A percentile compares a stretch with the other conserved stretches of the same genome.
phyloP scores from a whole-genome alignment of 2,888 invertebrate species.

The Danaus chrysippus region DNA sequence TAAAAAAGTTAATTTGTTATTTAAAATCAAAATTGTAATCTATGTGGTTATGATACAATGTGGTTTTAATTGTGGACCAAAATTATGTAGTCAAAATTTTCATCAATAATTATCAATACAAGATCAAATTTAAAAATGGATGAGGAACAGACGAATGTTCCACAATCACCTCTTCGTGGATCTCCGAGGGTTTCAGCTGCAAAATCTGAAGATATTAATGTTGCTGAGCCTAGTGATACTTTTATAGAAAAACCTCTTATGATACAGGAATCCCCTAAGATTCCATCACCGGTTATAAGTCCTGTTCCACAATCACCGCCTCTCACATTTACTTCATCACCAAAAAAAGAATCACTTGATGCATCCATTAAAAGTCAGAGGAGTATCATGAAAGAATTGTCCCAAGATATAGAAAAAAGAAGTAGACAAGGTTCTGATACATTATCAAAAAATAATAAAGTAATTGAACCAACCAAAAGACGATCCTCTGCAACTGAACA shows the following conservation, averaged over 20 bases:
- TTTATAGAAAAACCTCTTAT: slow-evolving; percentile 6
- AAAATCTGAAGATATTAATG: slow-evolving; percentile 24
- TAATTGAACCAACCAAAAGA: background rate
- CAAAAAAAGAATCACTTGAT: slow-evolving; percentile 21
- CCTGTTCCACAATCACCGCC: slow-evolving; percentile 10
- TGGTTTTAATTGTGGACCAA: slow-evolving; percentile 5
- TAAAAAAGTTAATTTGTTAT: slow-evolving; percentile 7
- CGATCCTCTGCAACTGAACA: background rate
- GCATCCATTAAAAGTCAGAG: slow-evolving; percentile 25
- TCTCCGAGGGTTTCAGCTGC: slow-evolving; percentile 27
- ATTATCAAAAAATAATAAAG: too few species aligned
- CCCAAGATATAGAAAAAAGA: too few species aligned
- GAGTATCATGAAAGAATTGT: slow-evolving; percentile 10
- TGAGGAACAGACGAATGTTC: slow-evolving; percentile 24
- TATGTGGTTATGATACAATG: slow-evolving; percentile 1
- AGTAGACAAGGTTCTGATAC: too few species aligned
- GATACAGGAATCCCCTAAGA: slow-evolving; percentile 13
- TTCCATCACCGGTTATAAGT: slow-evolving; percentile 12
- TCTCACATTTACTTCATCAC: slow-evolving; percentile 14
- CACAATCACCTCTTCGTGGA: slow-evolving; percentile 19
- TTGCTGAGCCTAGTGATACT: slow-evolving; percentile 5
- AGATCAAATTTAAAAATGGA: slow-evolving; percentile 30
- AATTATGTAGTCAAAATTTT: slow-evolving; percentile 30
- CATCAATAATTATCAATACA: slow-evolving; percentile 13
- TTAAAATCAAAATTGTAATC: background rate